phyloP scores from a whole-genome alignment of 2,888 invertebrate genomes.

The Diarsia dahlii region DNA sequence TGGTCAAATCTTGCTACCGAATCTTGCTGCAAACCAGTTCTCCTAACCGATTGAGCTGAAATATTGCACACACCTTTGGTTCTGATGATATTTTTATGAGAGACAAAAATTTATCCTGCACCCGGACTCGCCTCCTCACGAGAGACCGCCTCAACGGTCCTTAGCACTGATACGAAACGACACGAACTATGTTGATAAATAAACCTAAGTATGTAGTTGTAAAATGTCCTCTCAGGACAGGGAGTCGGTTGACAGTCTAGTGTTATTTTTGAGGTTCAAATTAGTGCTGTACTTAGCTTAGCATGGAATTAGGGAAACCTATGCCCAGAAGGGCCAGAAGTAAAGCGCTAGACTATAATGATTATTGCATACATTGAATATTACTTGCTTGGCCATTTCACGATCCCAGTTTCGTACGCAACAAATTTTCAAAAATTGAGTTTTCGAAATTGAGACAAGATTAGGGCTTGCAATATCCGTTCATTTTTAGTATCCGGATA shows the following conservation, averaged over 20 bases:
- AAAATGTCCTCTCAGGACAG: background rate
- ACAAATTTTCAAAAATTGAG: background rate
- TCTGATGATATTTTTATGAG: background rate
- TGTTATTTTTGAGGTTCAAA: background rate
- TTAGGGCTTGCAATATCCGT: too few relatives aligned
- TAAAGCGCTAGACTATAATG: background rate
- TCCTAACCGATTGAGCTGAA: background rate
- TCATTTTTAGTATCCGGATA: too few relatives aligned
- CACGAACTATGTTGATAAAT: too few relatives aligned
- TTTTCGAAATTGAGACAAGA: background rate
- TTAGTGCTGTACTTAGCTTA: background rate
- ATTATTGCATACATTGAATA: too few relatives aligned
- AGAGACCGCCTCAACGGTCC: background rate
- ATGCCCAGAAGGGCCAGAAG: background rate
- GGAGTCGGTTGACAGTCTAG: background rate
- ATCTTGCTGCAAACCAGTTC: background rate
- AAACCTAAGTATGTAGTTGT: too few relatives aligned
- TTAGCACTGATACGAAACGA: too few relatives aligned
- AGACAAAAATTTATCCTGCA: background rate
- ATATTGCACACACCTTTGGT: background rate
- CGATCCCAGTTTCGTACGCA: constrained; percentile 4
- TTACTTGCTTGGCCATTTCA: background rate
- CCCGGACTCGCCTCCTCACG: background rate
- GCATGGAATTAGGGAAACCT: background rate
- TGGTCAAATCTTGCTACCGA: background rate